Percentiles rank a stretch among this genome's conserved stretches.
Evolutionary conservation across 2,113 vertebrate species (phyloP).

Genomic region (Bambusicola thoracicus): DNA sequence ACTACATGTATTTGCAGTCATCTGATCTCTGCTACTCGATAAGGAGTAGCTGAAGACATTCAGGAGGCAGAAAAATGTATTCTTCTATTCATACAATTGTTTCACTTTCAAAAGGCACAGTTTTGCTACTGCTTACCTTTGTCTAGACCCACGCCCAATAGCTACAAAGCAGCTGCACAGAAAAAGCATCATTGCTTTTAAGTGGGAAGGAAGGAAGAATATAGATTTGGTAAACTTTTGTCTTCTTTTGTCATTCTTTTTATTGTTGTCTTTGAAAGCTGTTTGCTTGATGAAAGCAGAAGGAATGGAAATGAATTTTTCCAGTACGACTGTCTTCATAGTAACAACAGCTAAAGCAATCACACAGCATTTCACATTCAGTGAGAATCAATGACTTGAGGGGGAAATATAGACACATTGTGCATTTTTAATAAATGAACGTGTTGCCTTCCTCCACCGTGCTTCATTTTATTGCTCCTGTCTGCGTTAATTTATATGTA

Average conservation of each 20-base stretch:
- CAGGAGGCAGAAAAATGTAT: background rate
- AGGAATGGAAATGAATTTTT: background rate
- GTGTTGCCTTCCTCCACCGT: background rate
- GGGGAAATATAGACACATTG: background rate
- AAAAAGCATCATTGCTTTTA: rapidly evolving
- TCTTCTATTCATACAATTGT: background rate
- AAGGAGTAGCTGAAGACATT: background rate
- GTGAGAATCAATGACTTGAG: background rate
- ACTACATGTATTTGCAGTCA: rapidly evolving
- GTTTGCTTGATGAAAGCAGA: background rate
- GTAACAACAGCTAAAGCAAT: background rate
- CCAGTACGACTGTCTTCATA: background rate
- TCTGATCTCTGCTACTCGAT: background rate
- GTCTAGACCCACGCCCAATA: background rate
- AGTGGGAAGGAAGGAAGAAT: background rate
- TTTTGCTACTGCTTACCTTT: background rate
- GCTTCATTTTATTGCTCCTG: background rate
- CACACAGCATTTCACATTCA: background rate
- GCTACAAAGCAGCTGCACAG: background rate
- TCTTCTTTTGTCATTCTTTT: background rate
- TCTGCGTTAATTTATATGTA: background rate
- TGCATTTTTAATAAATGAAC: background rate
- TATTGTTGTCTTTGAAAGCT: background rate
- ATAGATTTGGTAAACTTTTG: background rate
- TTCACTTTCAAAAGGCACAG: background rate